These are phyloP conservation scores for Synanceia verrucosa DNA, from an alignment of 2,797 vertebrate genomes.

Conservation along the genomic window DNA sequence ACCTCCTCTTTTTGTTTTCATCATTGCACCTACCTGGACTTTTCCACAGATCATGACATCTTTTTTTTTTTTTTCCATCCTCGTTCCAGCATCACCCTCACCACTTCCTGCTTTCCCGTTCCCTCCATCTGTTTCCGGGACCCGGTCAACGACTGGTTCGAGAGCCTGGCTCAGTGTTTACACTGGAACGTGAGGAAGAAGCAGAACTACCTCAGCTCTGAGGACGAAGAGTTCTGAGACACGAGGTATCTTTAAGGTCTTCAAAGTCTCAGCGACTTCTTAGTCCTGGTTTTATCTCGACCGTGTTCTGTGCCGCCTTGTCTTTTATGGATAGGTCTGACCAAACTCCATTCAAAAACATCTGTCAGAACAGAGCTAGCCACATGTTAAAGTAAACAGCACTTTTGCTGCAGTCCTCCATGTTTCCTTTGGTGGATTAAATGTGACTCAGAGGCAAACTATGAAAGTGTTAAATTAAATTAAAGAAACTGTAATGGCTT, in stretches of 20 bases:
- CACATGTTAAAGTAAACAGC: neutral
- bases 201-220: constrained; percentile 86
- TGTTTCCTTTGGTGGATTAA: neutral
- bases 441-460: neutral
- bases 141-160: constrained; percentile 88
- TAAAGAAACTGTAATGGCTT: too few species aligned
- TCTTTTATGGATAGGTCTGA: neutral
- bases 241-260: neutral
- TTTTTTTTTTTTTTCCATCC: neutral
- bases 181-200: constrained; percentile 89
- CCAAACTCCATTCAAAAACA: constrained; percentile 32
- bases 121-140: constrained; percentile 88
- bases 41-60: neutral
- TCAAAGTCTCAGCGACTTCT: constrained; percentile 5
- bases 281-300: neutral
- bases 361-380: neutral
- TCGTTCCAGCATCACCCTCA: constrained; percentile 82
- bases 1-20: constrained; percentile 4
- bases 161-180: constrained; percentile 86
- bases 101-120: constrained; percentile 86
- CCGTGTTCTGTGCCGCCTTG: constrained; percentile 5
- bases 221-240: constrained; percentile 82
- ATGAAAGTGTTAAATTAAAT: neutral
- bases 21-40: constrained; percentile 25
- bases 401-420: neutral